These are phyloP conservation scores for Hepsetus odoe DNA, from an alignment of 2,113 vertebrate genomes.

Conservation along the genomic window DNA sequence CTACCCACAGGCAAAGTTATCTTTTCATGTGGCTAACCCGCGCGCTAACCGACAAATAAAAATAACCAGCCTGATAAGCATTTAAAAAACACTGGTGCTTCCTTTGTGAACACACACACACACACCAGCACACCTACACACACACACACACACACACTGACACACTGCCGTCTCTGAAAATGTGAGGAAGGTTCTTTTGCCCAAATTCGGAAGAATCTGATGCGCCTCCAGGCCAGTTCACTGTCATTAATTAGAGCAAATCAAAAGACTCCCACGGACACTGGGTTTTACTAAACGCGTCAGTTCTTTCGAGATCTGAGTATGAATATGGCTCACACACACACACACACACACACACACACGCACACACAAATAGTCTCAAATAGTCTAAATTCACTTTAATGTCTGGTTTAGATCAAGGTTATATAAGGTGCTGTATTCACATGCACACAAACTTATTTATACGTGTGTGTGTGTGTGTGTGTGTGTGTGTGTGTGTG, in stretches of 20 bases:
- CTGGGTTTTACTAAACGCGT: too few species aligned
- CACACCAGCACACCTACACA: too few species aligned
- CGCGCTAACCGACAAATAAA: conserved; percentile 68
- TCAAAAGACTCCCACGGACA: too few species aligned
- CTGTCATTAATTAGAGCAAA: neutral
- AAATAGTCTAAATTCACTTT: neutral
- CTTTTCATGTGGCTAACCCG: conserved; percentile 66
- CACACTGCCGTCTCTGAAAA: neutral
- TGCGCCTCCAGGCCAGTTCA: neutral
- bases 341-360: conserved; percentile 14
- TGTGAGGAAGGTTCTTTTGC: neutral
- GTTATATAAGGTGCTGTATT: too few species aligned
- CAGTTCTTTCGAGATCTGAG: neutral
- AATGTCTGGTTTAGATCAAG: too few species aligned
- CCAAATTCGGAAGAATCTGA: neutral
- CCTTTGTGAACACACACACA: conserved; percentile 28
- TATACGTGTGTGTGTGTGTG: neutral
- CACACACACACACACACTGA: conserved; percentile 18
- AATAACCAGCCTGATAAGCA: conserved; percentile 53
- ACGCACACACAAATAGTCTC: too few species aligned
- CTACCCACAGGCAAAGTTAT: conserved; percentile 80
- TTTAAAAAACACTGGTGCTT: neutral
- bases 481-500: too few species aligned
- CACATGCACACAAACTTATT: neutral
- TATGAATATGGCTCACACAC: neutral